Evolutionary conservation across 2,113 vertebrate genomes (phyloP).

Genomic region (Antigone vipio): DNA sequence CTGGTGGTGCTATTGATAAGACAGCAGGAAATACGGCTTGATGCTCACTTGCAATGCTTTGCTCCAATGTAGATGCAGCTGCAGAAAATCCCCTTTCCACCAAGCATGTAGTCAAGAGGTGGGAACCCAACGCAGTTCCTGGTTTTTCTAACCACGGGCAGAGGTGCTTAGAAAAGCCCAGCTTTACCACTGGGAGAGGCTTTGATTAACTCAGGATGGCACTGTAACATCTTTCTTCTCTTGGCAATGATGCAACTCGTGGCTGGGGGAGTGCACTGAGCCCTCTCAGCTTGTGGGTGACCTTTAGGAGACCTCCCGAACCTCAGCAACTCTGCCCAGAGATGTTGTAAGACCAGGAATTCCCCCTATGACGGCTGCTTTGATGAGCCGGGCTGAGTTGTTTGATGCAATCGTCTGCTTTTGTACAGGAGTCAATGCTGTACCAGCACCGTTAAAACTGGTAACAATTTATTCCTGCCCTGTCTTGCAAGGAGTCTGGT

Average conservation of each 20-base stretch:
- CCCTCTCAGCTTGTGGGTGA: background rate
- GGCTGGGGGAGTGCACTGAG: background rate
- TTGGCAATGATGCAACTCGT: background rate
- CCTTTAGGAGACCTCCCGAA: background rate
- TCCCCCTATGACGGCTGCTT: background rate
- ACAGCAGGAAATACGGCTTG: background rate
- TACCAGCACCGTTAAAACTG: background rate
- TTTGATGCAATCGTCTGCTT: background rate
- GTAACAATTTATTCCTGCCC: background rate
- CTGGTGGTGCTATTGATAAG: background rate
- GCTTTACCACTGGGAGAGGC: background rate
- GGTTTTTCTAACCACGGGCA: background rate
- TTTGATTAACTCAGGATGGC: background rate
- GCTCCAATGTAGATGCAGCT: background rate
- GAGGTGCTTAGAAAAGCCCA: background rate
- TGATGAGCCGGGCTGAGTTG: background rate
- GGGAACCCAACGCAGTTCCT: background rate
- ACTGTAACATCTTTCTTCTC: background rate
- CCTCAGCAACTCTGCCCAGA: background rate
- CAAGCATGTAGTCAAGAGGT: background rate
- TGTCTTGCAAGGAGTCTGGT: background rate
- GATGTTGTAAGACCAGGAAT: background rate
- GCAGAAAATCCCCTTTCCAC: background rate
- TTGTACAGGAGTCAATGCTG: background rate
- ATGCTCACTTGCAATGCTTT: background rate